Evolutionary conservation across 1,140 invertebrate genomes (phyloP).

Genomic region (Thalassaphorura encarpata): DNA sequence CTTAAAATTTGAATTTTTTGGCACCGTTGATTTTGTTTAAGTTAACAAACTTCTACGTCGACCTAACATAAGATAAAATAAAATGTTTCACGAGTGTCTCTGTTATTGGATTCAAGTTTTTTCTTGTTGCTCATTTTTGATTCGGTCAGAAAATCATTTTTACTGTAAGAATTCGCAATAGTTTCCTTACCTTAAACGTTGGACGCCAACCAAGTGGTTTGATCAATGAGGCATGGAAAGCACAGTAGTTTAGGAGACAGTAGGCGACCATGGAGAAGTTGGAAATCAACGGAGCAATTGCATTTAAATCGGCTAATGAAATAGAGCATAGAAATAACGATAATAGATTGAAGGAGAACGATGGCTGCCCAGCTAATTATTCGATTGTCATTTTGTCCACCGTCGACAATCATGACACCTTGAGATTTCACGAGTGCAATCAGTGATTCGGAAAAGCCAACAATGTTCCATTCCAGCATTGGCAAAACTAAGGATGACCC

Average conservation of each 20-base stretch:
- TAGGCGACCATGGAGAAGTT: conserved; percentile 89
- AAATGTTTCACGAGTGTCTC: no score
- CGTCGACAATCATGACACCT: conserved; percentile 59
- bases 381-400: conserved; percentile 59
- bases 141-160: conserved; percentile 45
- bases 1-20: no score
- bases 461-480: conserved; percentile 93
- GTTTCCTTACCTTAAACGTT: conserved; percentile 76
- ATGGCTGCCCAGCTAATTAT: conserved; percentile 64
- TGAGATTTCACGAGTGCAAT: conserved; percentile 57
- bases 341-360: conserved; percentile 66
- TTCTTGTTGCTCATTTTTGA: neutral
- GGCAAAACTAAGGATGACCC: conserved; percentile 95
- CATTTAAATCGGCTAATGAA: conserved; percentile 75
- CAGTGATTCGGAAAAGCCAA: conserved; percentile 93
- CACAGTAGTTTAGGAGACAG: conserved; percentile 91
- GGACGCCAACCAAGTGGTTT: conserved; percentile 54
- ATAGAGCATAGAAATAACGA: conserved; percentile 84
- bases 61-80: no score
- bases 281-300: conserved; percentile 84
- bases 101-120: no score
- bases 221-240: conserved; percentile 75
- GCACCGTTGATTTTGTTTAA: no score
- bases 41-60: no score
- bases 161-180: conserved; percentile 86